Percentiles rank a stretch among this genome's conserved stretches.
Evolutionary conservation across 2,113 vertebrate genomes (phyloP).

Genomic region (Turnix velox): DNA sequence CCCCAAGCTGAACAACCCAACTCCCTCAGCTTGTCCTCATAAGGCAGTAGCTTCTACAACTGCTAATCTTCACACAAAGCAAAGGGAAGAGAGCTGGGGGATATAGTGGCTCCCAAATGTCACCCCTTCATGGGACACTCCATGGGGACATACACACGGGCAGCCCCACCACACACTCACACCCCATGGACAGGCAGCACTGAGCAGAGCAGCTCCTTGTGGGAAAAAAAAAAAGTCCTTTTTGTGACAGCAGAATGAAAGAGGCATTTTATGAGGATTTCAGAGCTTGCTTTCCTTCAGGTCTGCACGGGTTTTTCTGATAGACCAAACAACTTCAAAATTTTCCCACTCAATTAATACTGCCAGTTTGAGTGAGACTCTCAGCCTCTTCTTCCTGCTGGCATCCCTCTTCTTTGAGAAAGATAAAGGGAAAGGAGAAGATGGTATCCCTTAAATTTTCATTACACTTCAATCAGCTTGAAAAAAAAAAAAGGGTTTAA

Average conservation of each 20-base stretch:
- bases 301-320: neutral
- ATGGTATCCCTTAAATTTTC: neutral
- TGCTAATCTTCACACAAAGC: rapidly evolving
- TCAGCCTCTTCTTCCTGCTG: neutral
- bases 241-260: slow-evolving; percentile 26
- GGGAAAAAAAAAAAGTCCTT: slow-evolving; percentile 14
- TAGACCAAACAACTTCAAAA: neutral
- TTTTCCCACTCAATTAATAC: slow-evolving; percentile 12
- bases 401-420: neutral
- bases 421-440: neutral
- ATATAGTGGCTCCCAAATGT: neutral
- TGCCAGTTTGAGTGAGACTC: neutral
- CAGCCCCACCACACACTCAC: rapidly evolving
- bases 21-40: too few relatives aligned
- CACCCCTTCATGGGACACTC: neutral
- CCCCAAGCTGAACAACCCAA: too few relatives aligned
- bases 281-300: slow-evolving; percentile 1
- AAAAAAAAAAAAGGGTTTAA: neutral
- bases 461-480: neutral
- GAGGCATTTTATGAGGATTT: slow-evolving; percentile 23
- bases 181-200: neutral
- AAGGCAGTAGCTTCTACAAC: too few relatives aligned
- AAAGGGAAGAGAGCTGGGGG: rapidly evolving
- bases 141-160: neutral
- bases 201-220: neutral